These are phyloP conservation scores for Lacerta agilis DNA, from an alignment of 2,797 vertebrate species.

Conservation along the genomic window DNA sequence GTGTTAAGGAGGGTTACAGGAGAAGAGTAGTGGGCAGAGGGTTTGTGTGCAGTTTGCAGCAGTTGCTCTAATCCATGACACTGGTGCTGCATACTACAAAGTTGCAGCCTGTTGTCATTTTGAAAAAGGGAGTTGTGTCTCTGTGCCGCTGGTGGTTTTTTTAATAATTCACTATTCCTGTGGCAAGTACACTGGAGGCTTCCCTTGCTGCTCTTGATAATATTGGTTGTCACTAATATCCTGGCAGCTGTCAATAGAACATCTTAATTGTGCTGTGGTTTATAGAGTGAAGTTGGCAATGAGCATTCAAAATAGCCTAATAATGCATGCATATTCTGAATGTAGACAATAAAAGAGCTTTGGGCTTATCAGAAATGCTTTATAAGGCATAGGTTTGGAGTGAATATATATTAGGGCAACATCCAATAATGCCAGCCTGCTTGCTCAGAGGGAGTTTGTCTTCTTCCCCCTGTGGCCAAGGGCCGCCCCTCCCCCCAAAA, in stretches of 20 bases:
- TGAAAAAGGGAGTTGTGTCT: background rate
- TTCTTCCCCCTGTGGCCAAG: too few species aligned
- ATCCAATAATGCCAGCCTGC: too few species aligned
- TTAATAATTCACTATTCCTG: background rate
- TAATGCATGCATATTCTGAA: constrained; percentile 14
- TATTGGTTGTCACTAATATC: background rate
- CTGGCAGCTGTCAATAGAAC: background rate
- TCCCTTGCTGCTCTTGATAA: background rate
- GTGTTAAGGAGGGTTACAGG: background rate
- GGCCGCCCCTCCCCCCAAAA: too few species aligned
- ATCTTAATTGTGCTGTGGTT: background rate
- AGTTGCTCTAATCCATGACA: background rate
- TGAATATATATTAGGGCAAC: background rate
- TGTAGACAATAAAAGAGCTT: background rate
- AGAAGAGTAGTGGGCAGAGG: background rate
- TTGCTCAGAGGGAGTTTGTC: too few species aligned
- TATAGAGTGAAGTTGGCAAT: background rate
- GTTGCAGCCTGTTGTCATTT: background rate
- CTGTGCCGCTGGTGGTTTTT: background rate
- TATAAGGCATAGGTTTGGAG: constrained; percentile 2
- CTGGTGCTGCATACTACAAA: background rate
- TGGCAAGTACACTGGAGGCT: too few species aligned
- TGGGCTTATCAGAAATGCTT: background rate
- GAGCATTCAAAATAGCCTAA: background rate
- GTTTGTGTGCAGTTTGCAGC: background rate